Evolutionary conservation across 2,888 invertebrate genomes (phyloP), one percentile per base, ranked within the genome.

Genomic region (Megaustenia siamemsis): DNA sequence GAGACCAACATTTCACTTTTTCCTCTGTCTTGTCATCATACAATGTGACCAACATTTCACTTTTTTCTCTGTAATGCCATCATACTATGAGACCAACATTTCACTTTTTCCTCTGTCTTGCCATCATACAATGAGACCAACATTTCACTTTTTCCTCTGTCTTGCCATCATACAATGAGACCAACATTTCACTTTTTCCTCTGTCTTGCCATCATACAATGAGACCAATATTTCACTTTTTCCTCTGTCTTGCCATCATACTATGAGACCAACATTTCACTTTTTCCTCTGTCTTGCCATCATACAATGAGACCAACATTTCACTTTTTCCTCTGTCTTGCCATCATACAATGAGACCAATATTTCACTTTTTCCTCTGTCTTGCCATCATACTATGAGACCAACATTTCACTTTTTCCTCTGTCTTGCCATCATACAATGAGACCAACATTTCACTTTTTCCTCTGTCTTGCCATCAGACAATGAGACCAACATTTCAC

Each of bases 201-300:
- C 69, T 49, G 10, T 43, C 21, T 28, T 80, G 40, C 73, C 92
- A 94, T 93, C 94, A 94, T 91, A n/a, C n/a, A n/a, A n/a, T n/a
- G 24, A 21, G 5, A 12, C 24, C 4, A 12, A 24, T 4, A 15
- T 4, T 18, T 56, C n/a, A 56, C n/a, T 15, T 56, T 56, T 21
- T 56, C 24, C 24, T 18, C 56, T 56, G 56, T 56, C n/a, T 15
- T 15, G 18, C 24, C n/a, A 56, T 12, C 56, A 12, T 56, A 4
- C 24, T 56, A 24, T 56, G 18, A 12, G 18, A 56, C 24, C 24
- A 56, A 56, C 4, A 21, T 56, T 56, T 5, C 5, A 4, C 56
- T 56, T 18, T n/a, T 56, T 56, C 4, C 21, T 24, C 24, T 56
- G 45, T 45, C 45, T 45, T n/a, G n/a, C n/a, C n/a, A n/a, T n/a